Percentiles rank a stretch among this genome's conserved stretches.
Evolutionary conservation across 2,888 invertebrate species (phyloP).

Genomic region (Perizoma flavofasciatum): DNA sequence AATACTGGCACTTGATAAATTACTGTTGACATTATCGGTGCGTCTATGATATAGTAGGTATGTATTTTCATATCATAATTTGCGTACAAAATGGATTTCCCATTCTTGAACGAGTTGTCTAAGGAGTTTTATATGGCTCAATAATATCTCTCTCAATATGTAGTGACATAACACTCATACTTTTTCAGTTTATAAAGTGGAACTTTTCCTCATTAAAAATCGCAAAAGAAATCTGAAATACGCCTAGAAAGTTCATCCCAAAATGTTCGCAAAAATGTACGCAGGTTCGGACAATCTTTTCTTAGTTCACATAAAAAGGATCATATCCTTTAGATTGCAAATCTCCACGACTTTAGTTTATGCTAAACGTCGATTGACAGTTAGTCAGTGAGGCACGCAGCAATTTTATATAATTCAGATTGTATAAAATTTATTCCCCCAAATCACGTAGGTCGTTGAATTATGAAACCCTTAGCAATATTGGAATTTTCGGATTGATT

Average conservation of each 20-base stretch:
- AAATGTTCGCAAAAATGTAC: no score
- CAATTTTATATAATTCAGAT: background rate
- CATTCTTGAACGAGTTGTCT: no score
- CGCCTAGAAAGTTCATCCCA: conserved; percentile 1
- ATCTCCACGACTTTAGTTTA: no score
- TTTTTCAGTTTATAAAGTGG: background rate
- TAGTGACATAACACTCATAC: background rate
- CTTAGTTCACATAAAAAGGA: no score
- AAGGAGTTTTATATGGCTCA: no score
- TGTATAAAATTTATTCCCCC: background rate
- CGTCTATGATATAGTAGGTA: conserved; percentile 17
- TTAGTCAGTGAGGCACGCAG: no score
- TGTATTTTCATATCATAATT: conserved; percentile 5
- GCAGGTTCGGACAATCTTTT: no score
- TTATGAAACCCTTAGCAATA: conserved; percentile 21
- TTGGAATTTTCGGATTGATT: conserved; percentile 30
- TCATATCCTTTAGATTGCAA: no score
- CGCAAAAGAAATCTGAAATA: conserved; percentile 3
- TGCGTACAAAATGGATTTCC: background rate
- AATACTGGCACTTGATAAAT: conserved; percentile 22
- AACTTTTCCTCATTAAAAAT: background rate
- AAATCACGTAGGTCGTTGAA: conserved; percentile 11
- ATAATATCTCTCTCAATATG: no score
- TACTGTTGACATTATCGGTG: conserved; percentile 18
- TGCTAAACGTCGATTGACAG: no score